phyloP scores from a whole-genome alignment of 2,113 vertebrate genomes.

The Cyprinodon tularosa region DNA sequence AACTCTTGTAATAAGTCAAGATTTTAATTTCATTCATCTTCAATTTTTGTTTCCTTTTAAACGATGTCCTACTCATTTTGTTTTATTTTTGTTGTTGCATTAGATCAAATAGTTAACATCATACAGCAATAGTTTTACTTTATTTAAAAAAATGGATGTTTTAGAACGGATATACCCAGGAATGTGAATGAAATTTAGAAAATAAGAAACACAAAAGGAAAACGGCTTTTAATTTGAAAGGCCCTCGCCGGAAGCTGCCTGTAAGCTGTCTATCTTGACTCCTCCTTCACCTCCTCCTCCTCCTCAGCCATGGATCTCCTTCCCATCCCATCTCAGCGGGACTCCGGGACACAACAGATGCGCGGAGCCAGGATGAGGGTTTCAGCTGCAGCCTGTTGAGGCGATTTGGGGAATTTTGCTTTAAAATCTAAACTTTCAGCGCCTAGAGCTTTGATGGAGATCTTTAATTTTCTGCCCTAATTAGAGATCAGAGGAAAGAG shows the following conservation, averaged over 20 bases:
- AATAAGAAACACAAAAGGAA: not conserved
- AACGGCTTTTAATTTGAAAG: not conserved
- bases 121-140: no score
- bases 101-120: no score
- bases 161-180: no score
- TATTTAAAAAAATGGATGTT: no score
- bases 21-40: no score
- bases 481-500: not conserved
- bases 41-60: no score
- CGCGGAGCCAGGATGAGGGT: conserved; percentile 28
- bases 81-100: no score
- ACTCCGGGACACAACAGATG: conserved; percentile 21
- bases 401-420: not conserved
- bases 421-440: not conserved
- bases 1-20: no score
- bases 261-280: not conserved
- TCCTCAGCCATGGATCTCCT: not conserved
- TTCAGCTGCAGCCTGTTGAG: conserved; percentile 29
- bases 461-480: not conserved
- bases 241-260: not conserved
- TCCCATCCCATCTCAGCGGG: not conserved
- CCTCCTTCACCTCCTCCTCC: not conserved
- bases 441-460: not conserved
- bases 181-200: no score
- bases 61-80: no score